A percentile compares a stretch with the other conserved stretches of the same genome.
Evolutionary conservation across 2,113 vertebrate species (phyloP).

Genomic region (Eubucco bourcierii): DNA sequence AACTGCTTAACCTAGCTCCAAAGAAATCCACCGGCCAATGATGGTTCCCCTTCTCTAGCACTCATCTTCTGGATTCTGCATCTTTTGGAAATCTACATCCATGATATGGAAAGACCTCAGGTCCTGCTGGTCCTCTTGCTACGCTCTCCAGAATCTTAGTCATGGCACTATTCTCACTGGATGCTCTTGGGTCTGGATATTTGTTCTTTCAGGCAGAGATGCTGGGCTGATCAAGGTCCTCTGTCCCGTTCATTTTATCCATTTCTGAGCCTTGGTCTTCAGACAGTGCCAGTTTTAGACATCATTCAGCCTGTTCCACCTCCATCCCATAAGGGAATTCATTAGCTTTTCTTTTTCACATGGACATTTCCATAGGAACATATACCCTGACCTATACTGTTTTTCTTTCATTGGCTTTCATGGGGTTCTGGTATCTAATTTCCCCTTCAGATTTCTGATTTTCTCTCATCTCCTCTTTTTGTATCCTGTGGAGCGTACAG

Average conservation of each 20-base stretch:
- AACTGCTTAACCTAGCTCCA: background rate
- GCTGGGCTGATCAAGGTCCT: background rate
- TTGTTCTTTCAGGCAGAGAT: background rate
- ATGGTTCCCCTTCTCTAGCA: background rate
- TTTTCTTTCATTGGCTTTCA: background rate
- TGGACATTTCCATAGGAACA: background rate
- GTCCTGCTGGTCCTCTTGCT: background rate
- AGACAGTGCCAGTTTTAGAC: background rate
- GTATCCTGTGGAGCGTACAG: background rate
- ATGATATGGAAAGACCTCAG: background rate
- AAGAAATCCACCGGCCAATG: background rate
- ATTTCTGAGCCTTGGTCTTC: background rate
- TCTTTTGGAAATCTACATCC: rapidly evolving
- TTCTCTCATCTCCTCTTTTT: background rate
- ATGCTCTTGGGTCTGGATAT: background rate
- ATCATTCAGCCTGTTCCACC: background rate
- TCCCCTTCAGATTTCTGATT: background rate
- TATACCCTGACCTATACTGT: background rate
- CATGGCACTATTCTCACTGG: background rate
- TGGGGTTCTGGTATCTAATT: background rate
- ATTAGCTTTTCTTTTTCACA: background rate
- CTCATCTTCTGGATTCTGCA: background rate
- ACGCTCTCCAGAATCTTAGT: too few relatives aligned
- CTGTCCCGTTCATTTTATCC: background rate
- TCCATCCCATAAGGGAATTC: background rate